These are phyloP conservation scores for Aythya baeri DNA, from an alignment of 2,113 vertebrate species.

Conservation along the genomic window DNA sequence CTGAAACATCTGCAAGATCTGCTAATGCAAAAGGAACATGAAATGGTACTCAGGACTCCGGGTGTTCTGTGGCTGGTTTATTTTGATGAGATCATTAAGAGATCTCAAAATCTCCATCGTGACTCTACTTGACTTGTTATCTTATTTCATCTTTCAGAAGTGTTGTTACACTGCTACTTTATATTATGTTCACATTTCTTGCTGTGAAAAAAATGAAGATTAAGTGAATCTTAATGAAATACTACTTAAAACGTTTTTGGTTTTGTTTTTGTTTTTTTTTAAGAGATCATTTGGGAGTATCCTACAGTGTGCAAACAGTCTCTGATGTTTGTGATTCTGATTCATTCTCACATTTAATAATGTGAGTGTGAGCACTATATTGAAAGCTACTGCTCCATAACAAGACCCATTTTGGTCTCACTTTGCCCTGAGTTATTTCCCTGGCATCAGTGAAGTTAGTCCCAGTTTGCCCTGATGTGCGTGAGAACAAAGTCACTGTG, in stretches of 20 bases:
- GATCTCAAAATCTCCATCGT: not conserved
- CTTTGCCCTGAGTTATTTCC: not conserved
- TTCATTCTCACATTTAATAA: not conserved
- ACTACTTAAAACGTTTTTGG: not conserved
- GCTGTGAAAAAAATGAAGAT: not conserved
- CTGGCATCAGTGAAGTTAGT: not conserved
- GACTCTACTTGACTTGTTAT: not conserved
- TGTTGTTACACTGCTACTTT: not conserved
- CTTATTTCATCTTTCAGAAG: not conserved
- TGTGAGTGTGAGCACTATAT: not conserved
- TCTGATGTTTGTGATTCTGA: not conserved
- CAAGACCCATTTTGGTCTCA: not conserved
- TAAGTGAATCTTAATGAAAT: slow-evolving; percentile 1
- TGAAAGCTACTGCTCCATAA: not conserved
- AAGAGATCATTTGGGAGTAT: not conserved
- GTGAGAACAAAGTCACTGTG: not conserved
- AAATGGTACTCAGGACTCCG: not conserved
- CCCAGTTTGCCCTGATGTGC: not conserved
- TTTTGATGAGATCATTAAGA: not conserved
- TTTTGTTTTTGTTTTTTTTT: not conserved
- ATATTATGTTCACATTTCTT: not conserved
- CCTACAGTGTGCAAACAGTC: not conserved
- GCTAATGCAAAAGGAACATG: not conserved
- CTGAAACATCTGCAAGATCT: not conserved
- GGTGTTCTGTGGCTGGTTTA: not conserved